phyloP scores from a whole-genome alignment of 2,113 vertebrate species.

The Macquaria ambigua region DNA sequence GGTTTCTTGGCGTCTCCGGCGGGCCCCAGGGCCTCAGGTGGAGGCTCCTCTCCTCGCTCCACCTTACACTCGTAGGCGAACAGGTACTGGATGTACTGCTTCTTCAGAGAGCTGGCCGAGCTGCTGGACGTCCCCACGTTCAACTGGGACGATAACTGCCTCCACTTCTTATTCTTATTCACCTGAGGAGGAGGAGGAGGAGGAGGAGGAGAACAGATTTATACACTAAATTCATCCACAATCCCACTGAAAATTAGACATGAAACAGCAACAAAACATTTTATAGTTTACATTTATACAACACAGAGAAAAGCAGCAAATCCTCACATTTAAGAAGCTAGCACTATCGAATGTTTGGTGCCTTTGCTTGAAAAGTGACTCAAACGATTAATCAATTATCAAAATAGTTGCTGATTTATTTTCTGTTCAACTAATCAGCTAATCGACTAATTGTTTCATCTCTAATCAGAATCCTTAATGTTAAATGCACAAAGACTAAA shows the following conservation, averaged over 20 bases:
- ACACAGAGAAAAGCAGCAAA: no score
- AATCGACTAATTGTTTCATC: no score
- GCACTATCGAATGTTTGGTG: no score
- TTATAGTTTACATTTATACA: no score
- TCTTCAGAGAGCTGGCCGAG: slow-evolving; percentile 95
- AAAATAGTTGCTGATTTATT: no score
- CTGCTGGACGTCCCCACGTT: slow-evolving; percentile 96
- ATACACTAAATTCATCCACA: not conserved
- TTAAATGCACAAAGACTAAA: no score
- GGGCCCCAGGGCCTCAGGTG: slow-evolving; percentile 87
- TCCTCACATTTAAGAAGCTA: no score
- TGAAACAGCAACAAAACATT: not conserved
- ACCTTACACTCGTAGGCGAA: slow-evolving; percentile 97
- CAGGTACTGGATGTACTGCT: slow-evolving; percentile 98
- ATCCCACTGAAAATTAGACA: not conserved
- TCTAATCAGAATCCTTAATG: no score
- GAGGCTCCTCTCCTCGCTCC: slow-evolving; percentile 95
- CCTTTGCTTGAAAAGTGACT: no score
- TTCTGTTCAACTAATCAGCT: no score
- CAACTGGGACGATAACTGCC: slow-evolving; percentile 90
- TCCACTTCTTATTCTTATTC: slow-evolving; percentile 98
- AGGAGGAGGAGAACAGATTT: not conserved
- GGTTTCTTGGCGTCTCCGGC: slow-evolving; percentile 89
- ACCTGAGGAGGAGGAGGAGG: slow-evolving; percentile 82
- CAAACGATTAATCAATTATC: no score